These are phyloP conservation scores for Agriopis marginaria DNA, from an alignment of 2,888 invertebrate species.

Conservation along the genomic window DNA sequence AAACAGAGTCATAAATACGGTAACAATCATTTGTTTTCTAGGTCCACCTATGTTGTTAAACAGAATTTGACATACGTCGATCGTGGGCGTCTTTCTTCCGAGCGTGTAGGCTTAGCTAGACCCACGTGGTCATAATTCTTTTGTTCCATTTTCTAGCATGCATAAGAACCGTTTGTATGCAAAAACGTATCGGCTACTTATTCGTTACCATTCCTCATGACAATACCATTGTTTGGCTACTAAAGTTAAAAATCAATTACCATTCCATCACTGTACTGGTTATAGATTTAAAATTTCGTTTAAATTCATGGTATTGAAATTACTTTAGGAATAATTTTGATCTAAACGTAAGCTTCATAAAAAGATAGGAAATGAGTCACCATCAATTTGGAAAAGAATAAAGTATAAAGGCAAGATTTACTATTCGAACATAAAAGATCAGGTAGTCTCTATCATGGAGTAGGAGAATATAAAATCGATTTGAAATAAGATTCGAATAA, in stretches of 20 bases:
- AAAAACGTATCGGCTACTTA: constrained; percentile 63
- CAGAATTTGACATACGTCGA: constrained; percentile 66
- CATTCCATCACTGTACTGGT: constrained; percentile 33
- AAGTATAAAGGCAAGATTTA: constrained; percentile 56
- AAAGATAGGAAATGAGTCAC: constrained; percentile 74
- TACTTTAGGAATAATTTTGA: constrained; percentile 9
- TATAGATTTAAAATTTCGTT: neutral
- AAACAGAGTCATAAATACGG: constrained; percentile 53
- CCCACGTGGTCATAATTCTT: constrained; percentile 71
- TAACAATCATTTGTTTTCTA: constrained; percentile 71
- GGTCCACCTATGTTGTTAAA: constrained; percentile 70
- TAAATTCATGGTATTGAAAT: constrained; percentile 12
- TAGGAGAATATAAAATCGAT: constrained; percentile 54
- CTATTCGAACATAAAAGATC: constrained; percentile 34
- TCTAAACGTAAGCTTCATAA: constrained; percentile 54
- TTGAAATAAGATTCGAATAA: constrained; percentile 43
- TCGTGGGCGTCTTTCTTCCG: constrained; percentile 68
- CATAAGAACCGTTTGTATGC: constrained; percentile 68
- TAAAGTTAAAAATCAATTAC: constrained; percentile 46
- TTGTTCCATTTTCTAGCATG: constrained; percentile 69
- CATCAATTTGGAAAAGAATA: constrained; percentile 76
- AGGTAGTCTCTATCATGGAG: constrained; percentile 42
- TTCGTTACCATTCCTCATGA: constrained; percentile 51
- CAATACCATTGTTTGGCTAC: constrained; percentile 57
- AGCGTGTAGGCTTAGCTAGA: constrained; percentile 60